phyloP scores from a whole-genome alignment of 2,797 vertebrate genomes.

The Danio tinwini region DNA sequence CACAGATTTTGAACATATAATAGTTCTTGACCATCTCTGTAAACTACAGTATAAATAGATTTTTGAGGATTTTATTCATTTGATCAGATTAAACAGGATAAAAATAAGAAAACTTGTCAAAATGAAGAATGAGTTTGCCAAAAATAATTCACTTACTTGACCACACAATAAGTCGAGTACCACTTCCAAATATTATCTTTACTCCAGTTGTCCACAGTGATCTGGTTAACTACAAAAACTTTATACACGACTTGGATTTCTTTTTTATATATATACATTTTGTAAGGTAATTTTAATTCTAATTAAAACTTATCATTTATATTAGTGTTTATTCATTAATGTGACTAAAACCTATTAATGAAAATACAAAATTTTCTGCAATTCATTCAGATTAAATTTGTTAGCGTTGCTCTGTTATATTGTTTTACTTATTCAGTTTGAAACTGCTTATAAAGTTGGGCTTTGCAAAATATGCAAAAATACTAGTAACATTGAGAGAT shows the following conservation, averaged over 20 bases:
- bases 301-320: not conserved
- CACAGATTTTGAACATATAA: no score
- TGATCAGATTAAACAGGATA: not conserved
- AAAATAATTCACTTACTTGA: constrained; percentile 35
- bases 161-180: constrained; percentile 25
- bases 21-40: not conserved
- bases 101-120: not conserved
- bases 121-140: not conserved
- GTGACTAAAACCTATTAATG: not conserved
- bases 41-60: no score
- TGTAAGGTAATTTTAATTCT: not conserved
- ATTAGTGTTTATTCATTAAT: not conserved
- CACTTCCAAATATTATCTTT: constrained; percentile 55
- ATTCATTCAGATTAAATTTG: no score
- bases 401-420: not conserved
- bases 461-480: not conserved
- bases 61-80: not conserved
- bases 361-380: constrained; percentile 2
- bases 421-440: not conserved
- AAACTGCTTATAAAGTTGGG: not conserved
- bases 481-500: not conserved
- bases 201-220: constrained; percentile 39
- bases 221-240: constrained; percentile 8
- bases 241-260: not conserved
- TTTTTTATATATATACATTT: no score